Evolutionary conservation across 2,888 invertebrate species (phyloP).

Genomic region (Drosophila falleni): DNA sequence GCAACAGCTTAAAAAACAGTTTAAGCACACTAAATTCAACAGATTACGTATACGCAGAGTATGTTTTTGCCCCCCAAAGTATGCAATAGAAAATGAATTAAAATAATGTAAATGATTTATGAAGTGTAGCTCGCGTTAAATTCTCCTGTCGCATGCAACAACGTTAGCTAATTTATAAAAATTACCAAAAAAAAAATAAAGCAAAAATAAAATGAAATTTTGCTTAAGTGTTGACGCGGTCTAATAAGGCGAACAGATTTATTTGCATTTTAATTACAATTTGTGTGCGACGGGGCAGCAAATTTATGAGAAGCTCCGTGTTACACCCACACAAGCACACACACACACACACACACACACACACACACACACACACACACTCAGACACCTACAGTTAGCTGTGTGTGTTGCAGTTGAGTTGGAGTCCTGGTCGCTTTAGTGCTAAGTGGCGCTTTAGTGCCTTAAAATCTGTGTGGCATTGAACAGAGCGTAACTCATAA

Average conservation of each 20-base stretch:
- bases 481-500: constrained; percentile 55
- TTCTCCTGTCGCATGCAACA: background rate
- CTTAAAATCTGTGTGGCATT: constrained; percentile 71
- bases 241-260: constrained; percentile 68
- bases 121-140: background rate
- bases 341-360: background rate
- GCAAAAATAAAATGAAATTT: constrained; percentile 21
- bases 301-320: constrained; percentile 49
- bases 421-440: constrained; percentile 66
- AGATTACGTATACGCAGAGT: background rate
- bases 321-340: constrained; percentile 1
- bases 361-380: too few relatives aligned
- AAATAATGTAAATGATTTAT: constrained; percentile 20
- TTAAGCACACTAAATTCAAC: background rate
- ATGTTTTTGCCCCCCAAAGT: background rate
- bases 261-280: constrained; percentile 78
- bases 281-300: constrained; percentile 47
- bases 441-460: constrained; percentile 78
- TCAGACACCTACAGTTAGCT: constrained; percentile 1
- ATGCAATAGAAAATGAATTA: constrained; percentile 9
- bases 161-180: constrained; percentile 60
- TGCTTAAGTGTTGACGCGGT: constrained; percentile 39
- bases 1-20: background rate
- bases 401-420: constrained; percentile 19
- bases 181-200: constrained; percentile 42